Evolutionary conservation across 2,113 vertebrate genomes (phyloP).

Genomic region (Megaptera novaeangliae): DNA sequence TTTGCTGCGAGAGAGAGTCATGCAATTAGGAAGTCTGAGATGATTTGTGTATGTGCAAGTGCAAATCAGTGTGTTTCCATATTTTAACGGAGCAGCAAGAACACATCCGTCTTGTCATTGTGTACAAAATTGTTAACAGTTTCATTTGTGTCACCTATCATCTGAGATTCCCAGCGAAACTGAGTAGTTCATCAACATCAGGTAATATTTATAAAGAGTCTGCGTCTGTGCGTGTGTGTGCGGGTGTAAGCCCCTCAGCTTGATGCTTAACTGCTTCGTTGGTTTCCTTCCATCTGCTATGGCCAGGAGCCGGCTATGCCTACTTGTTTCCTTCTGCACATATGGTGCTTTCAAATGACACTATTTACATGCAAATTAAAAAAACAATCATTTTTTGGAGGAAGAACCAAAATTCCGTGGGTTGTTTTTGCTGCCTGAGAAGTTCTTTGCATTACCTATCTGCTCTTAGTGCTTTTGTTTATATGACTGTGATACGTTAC

Average conservation of each 20-base stretch:
- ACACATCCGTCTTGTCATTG: background rate
- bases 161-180: background rate
- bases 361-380: background rate
- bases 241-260: background rate
- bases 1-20: background rate
- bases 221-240: background rate
- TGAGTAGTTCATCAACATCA: background rate
- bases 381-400: background rate
- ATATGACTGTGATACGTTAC: background rate
- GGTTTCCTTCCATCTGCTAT: background rate
- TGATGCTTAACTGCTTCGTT: background rate
- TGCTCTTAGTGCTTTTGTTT: background rate
- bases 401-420: background rate
- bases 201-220: background rate
- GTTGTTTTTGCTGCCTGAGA: background rate
- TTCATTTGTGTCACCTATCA: background rate
- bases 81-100: background rate
- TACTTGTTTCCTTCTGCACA: background rate
- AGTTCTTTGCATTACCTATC: background rate
- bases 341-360: background rate
- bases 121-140: conserved; percentile 16
- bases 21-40: background rate
- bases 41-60: background rate
- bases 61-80: background rate
- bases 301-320: background rate